Base-by-base conservation (phyloP, 2,113 vertebrate species). In the Deroptyus accipitrinus region DNA sequence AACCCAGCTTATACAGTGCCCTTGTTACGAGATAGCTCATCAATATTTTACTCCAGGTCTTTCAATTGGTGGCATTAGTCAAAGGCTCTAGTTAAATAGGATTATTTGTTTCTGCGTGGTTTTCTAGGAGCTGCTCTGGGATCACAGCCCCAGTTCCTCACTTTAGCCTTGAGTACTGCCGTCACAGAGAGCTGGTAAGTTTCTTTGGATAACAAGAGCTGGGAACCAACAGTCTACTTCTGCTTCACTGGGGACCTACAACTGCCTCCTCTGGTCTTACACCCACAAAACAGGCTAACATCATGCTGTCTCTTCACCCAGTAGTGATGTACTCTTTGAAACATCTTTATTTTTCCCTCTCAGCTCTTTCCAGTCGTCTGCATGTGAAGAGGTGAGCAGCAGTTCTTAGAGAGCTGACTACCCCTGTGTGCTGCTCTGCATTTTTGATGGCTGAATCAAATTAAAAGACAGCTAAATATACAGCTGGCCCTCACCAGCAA, bases 381-480 rank as follows among this genome's bases (percentile, higher is more conserved):
- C 35, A 13, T 31, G 37, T 48, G 41, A 10, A 2, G 6, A 83
- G 44, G 19, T 31, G 28, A 72, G 72, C 64, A 64, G 67, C 48
- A 75, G 78, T 51, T 83, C 68, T 61, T 28, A 20, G 59, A 77
- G 75, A 74, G 28, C 83, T 66, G 90, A 48, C 51, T 51, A 16
- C 51, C 6, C 9, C 72, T 73, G 17, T 8, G 48, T 61, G 44
- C 75, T 81, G 19, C 22, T 86, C 88, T 79, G 49, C 39, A 48
- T 61, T 83, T 63, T 17, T 14, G 1, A 0, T 22, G 72, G 35
- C 68, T 83, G 54, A 70, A 92, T 77, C 46, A 67, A 77, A 90
- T 18, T 67, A 61, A 74, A 64, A 80, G 37, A 18, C 67, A 59
- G 68, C 59, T 83, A 59, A 83, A 94, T 93, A 93, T 35, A 55